A percentile compares a stretch with the other conserved stretches of the same genome.
Conservation (phyloP, 2,888 invertebrate genomes). For the Copidosoma aretas region DNA sequence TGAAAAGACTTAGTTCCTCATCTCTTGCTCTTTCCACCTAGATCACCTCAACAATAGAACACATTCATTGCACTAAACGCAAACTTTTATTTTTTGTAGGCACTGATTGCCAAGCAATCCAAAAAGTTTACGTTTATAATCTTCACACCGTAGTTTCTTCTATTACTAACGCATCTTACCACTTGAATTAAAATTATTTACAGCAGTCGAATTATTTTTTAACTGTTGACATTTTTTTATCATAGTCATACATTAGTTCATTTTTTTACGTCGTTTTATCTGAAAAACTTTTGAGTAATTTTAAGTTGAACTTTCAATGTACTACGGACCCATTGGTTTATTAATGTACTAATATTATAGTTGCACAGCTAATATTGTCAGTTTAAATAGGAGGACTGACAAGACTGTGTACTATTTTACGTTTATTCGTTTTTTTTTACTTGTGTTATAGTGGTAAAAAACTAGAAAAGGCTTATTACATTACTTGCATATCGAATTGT, state of each 20-base stretch:
- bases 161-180: conserved; percentile 20
- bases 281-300: conserved; percentile 10
- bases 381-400: conserved; percentile 19
- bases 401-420: not conserved
- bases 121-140: not conserved
- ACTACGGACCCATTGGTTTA: conserved; percentile 18
- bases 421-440: conserved; percentile 1
- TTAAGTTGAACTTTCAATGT: conserved; percentile 17
- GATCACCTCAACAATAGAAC: not conserved
- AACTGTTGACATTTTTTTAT: not conserved
- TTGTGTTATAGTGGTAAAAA: conserved; percentile 39
- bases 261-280: not conserved
- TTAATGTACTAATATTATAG: conserved; percentile 28
- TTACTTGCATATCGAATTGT: conserved; percentile 38
- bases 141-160: not conserved
- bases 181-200: conserved; percentile 34
- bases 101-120: too few relatives aligned
- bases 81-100: not conserved
- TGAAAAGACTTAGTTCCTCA: not conserved
- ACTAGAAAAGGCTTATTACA: conserved; percentile 44
- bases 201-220: conserved; percentile 11
- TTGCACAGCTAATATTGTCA: conserved; percentile 19
- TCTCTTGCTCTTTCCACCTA: not conserved
- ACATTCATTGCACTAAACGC: not conserved
- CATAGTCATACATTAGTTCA: conserved; percentile 9